phyloP scores from a whole-genome alignment of 2,113 vertebrate species.

The Stictonetta naevosa region DNA sequence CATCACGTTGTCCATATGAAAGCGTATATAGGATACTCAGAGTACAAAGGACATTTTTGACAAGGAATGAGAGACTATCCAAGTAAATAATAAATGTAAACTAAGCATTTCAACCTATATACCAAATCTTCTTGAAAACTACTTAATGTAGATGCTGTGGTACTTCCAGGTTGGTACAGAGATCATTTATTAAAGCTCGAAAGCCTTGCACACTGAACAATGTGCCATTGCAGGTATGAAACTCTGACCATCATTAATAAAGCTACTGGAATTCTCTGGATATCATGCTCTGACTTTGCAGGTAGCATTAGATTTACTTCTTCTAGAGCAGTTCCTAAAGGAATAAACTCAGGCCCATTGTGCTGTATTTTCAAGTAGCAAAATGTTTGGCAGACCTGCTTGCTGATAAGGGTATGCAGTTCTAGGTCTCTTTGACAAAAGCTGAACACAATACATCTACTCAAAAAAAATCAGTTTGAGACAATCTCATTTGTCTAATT shows the following conservation, averaged over 20 bases:
- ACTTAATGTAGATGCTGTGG: neutral
- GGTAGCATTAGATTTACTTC: neutral
- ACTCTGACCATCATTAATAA: neutral
- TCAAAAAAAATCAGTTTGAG: neutral
- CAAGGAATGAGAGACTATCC: neutral
- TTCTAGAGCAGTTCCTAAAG: neutral
- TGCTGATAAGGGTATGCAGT: neutral
- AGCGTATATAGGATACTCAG: neutral
- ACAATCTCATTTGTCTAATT: neutral
- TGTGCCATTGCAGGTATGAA: neutral
- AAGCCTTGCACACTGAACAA: neutral
- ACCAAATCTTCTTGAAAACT: neutral
- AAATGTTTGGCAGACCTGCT: neutral
- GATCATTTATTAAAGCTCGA: neutral
- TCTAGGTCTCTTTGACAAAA: neutral
- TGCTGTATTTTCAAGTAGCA: neutral
- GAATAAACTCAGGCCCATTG: neutral
- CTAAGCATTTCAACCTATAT: neutral
- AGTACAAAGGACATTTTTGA: neutral
- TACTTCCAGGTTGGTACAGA: neutral
- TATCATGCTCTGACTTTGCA: neutral
- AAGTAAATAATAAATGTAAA: neutral
- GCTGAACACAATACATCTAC: neutral
- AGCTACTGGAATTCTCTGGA: fast-evolving
- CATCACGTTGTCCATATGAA: neutral